A percentile compares a stretch with the other conserved stretches of the same genome.
These are phyloP conservation scores for Rhinoraja longicauda DNA, from an alignment of 2,797 vertebrate species.

Conservation along the genomic window DNA sequence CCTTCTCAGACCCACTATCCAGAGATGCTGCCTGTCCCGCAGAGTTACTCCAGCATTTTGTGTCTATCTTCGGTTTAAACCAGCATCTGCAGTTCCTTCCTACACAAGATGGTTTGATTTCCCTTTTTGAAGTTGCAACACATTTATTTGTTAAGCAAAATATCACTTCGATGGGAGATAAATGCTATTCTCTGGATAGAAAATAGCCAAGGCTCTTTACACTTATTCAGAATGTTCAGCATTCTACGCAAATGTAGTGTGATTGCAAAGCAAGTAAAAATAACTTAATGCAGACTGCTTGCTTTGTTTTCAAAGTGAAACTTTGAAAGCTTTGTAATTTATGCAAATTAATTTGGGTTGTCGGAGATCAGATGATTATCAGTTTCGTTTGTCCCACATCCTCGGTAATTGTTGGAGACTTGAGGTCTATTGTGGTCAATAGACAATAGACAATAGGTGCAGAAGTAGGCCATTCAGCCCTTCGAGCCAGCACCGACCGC, in stretches of 20 bases:
- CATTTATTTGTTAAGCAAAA: not conserved
- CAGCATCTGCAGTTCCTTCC: too few relatives aligned
- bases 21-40: too few relatives aligned
- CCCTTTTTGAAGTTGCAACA: not conserved
- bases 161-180: not conserved
- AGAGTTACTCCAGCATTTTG: too few relatives aligned
- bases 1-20: too few relatives aligned
- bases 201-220: not conserved
- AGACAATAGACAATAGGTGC: too few relatives aligned
- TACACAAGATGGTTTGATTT: not conserved
- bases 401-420: not conserved
- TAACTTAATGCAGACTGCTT: not conserved
- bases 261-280: slow-evolving; percentile 13
- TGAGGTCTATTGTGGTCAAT: too few relatives aligned
- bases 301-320: not conserved
- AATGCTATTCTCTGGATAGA: not conserved
- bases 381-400: not conserved
- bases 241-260: slow-evolving; percentile 1
- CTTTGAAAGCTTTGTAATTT: not conserved
- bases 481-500: too few relatives aligned
- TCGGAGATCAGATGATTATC: not conserved
- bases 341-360: not conserved
- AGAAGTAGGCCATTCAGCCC: too few relatives aligned
- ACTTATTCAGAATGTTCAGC: not conserved
- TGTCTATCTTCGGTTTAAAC: too few relatives aligned